A percentile compares a stretch with the other conserved stretches of the same genome.
Conservation (phyloP, 2,113 vertebrate species). For the Actenoides hombroni region DNA sequence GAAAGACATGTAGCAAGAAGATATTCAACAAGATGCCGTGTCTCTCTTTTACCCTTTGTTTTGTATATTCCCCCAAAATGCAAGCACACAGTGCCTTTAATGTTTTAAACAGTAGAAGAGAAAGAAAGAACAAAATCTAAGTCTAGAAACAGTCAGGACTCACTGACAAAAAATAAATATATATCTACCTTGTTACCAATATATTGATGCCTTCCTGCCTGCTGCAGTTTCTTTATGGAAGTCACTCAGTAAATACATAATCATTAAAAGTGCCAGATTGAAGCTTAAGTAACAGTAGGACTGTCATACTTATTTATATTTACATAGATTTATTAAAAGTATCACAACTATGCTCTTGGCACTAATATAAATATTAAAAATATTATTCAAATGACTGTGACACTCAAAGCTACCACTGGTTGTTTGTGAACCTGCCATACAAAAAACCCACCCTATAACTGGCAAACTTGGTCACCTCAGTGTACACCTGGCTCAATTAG, state of each 20-base stretch:
- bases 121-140: background rate
- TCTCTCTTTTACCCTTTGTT: background rate
- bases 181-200: background rate
- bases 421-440: background rate
- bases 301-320: background rate
- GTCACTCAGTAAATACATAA: background rate
- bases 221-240: background rate
- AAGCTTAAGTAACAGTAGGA: background rate
- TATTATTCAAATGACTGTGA: background rate
- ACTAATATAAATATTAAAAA: background rate
- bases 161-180: background rate
- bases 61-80: fast-evolving
- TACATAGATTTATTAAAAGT: background rate
- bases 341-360: background rate
- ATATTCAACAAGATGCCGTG: background rate
- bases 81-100: too few relatives aligned
- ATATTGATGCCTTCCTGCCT: background rate
- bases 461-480: background rate
- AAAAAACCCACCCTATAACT: background rate
- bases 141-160: background rate
- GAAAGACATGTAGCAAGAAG: background rate
- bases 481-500: background rate
- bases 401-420: background rate
- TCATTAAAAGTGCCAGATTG: background rate
- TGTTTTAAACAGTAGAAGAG: background rate